These are phyloP conservation scores for Dipodomys spectabilis DNA, from an alignment of 2,113 vertebrate species.

Conservation along the genomic window DNA sequence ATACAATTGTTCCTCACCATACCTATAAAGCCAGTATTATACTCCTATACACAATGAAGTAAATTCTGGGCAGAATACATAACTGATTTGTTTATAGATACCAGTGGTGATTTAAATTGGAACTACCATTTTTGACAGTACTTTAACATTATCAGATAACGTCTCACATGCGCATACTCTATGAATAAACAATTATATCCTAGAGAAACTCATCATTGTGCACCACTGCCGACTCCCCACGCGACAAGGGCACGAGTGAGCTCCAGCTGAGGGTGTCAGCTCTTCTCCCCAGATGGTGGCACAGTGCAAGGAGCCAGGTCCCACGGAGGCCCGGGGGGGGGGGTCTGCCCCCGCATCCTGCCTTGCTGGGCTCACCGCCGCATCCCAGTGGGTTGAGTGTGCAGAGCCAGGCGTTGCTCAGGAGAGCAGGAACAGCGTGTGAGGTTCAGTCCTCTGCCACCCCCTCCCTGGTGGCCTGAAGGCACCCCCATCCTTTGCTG, in stretches of 20 bases:
- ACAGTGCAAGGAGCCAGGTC: no score
- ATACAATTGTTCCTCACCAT: neutral
- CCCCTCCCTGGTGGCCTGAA: neutral
- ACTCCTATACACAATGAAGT: neutral
- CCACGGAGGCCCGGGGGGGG: no score
- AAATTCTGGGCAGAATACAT: neutral
- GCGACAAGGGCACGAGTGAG: rapidly evolving
- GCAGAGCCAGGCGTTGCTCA: rapidly evolving
- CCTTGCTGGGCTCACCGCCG: rapidly evolving
- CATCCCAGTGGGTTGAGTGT: neutral
- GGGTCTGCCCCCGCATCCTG: no score
- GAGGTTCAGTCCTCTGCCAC: neutral
- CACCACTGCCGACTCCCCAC: no score
- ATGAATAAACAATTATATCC: neutral
- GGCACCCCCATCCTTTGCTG: no score
- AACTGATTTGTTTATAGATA: rapidly evolving
- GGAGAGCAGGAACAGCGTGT: neutral
- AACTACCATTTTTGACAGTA: neutral
- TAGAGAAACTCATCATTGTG: neutral
- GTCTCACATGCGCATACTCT: rapidly evolving
- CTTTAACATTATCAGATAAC: neutral
- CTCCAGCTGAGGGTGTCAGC: rapidly evolving
- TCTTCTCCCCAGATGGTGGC: rapidly evolving
- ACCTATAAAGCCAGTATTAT: neutral
- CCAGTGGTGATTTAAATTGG: rapidly evolving